These are phyloP conservation scores for Crocuta crocuta DNA, from an alignment of 2,113 vertebrate genomes.

Conservation along the genomic window DNA sequence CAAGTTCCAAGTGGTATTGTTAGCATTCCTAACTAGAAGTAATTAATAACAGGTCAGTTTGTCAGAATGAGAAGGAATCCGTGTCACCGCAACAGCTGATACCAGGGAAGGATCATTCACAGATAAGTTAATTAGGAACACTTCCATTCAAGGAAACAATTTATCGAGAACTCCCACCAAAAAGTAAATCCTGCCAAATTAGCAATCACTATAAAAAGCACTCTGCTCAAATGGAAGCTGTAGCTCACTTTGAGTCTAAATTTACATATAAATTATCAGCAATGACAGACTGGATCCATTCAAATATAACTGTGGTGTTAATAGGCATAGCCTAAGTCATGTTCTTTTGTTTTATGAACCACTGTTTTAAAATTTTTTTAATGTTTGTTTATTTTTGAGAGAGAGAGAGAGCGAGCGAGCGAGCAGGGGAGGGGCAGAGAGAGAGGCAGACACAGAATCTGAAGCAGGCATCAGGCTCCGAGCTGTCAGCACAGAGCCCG, in stretches of 20 bases:
- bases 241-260: slow-evolving; percentile 41
- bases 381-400: too few species aligned
- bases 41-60: slow-evolving; percentile 27
- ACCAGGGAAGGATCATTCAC: slow-evolving; percentile 33
- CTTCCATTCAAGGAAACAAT: slow-evolving; percentile 54
- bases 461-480: too few species aligned
- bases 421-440: too few species aligned
- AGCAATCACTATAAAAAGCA: slow-evolving; percentile 52
- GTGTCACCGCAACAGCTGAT: slow-evolving; percentile 35
- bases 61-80: slow-evolving; percentile 11
- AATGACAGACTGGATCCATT: not conserved
- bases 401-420: too few species aligned
- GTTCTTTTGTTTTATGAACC: not conserved
- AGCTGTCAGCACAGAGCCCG: too few species aligned
- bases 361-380: too few species aligned
- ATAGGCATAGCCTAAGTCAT: not conserved
- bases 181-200: slow-evolving; percentile 57
- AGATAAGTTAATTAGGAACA: slow-evolving; percentile 59
- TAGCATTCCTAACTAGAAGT: slow-evolving; percentile 46
- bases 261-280: not conserved
- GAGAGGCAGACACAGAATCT: too few species aligned
- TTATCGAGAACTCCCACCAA: slow-evolving; percentile 37
- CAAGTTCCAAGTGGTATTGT: not conserved
- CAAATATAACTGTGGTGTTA: not conserved
- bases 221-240: not conserved